phyloP scores from a whole-genome alignment of 2,797 vertebrate species.

The Strix occidentalis region DNA sequence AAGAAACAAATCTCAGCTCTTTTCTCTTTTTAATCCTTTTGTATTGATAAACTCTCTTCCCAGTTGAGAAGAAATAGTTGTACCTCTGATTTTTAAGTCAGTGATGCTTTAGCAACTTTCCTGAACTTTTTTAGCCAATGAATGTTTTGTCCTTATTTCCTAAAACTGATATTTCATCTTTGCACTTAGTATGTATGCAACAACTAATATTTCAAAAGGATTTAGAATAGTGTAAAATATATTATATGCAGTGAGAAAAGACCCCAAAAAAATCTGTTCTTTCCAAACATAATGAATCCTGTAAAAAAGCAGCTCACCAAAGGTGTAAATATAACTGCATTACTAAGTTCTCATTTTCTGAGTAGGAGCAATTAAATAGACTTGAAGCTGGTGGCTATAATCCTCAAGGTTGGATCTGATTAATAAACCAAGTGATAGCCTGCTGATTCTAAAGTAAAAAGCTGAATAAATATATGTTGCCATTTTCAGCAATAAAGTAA shows the following conservation, averaged over 20 bases:
- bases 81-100: not conserved
- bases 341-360: slow-evolving; percentile 59
- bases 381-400: slow-evolving; percentile 62
- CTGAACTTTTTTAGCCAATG: not conserved
- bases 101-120: not conserved
- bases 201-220: not conserved
- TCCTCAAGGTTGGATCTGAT: slow-evolving; percentile 70
- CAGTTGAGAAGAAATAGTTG: not conserved
- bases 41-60: not conserved
- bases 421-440: slow-evolving; percentile 70
- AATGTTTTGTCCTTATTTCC: not conserved
- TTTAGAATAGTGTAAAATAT: not conserved
- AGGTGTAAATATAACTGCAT: slow-evolving; percentile 45
- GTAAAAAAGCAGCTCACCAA: slow-evolving; percentile 56
- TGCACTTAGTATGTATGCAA: not conserved
- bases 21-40: not conserved
- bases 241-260: not conserved
- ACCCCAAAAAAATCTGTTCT: not conserved
- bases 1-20: not conserved
- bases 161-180: not conserved
- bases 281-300: slow-evolving; percentile 24
- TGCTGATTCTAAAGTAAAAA: slow-evolving; percentile 75
- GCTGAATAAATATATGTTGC: slow-evolving; percentile 70
- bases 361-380: slow-evolving; percentile 71
- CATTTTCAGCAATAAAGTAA: slow-evolving; percentile 73